Evolutionary conservation across 2,888 invertebrate species (phyloP).

Genomic region (Agriopis leucophaearia): DNA sequence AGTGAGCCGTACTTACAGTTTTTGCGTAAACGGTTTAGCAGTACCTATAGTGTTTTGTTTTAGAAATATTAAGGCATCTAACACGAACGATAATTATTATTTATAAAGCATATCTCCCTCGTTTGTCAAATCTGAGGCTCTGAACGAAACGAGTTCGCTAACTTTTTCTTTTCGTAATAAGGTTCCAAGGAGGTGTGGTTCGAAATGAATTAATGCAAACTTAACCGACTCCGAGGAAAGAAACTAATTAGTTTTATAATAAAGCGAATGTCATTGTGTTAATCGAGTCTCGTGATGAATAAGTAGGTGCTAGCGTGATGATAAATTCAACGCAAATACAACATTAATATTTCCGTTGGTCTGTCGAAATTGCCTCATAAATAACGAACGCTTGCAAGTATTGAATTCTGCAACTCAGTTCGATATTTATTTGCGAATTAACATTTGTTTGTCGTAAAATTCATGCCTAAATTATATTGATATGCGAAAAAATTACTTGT

Average conservation of each 20-base stretch:
- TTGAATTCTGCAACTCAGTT: constrained; percentile 43
- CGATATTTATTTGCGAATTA: constrained; percentile 26
- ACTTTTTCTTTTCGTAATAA: constrained; percentile 38
- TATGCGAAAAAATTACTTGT: background rate
- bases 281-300: constrained; percentile 68
- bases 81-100: too few species aligned
- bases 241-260: constrained; percentile 73
- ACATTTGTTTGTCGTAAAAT: constrained; percentile 16
- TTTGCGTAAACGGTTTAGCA: too few species aligned
- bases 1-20: too few species aligned
- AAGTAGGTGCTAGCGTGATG: constrained; percentile 72
- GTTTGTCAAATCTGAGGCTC: background rate
- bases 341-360: constrained; percentile 45
- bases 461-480: constrained; percentile 1
- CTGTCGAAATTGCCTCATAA: constrained; percentile 46
- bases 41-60: too few species aligned
- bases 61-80: too few species aligned
- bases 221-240: constrained; percentile 55
- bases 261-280: constrained; percentile 68
- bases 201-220: constrained; percentile 36
- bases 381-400: constrained; percentile 41
- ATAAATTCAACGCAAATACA: constrained; percentile 72
- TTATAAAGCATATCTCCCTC: too few species aligned
- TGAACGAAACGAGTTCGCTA: constrained; percentile 14
- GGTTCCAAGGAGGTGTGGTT: constrained; percentile 41